Conservation (phyloP, 2,113 vertebrate species). For the Cheirogaleus medius region DNA sequence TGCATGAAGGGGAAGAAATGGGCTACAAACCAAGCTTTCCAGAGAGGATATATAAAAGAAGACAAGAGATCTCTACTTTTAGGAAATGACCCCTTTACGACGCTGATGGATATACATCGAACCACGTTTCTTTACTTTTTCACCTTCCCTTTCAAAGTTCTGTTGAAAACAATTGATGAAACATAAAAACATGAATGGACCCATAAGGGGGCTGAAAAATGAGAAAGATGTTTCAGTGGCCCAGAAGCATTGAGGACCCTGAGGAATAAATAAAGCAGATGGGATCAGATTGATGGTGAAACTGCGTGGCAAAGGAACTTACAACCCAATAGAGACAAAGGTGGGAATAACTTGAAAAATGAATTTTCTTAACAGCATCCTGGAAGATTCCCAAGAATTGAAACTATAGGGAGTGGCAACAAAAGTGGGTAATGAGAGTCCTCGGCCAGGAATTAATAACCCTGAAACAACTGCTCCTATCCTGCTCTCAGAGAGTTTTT, state of each 20-base stretch:
- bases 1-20: neutral
- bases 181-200: neutral
- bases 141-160: neutral
- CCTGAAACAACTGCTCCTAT: neutral
- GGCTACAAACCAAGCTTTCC: neutral
- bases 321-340: neutral
- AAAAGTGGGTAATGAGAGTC: neutral
- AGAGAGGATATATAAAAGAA: neutral
- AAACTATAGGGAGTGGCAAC: constrained; percentile 10
- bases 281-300: neutral
- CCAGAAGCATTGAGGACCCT: neutral
- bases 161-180: neutral
- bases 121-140: neutral
- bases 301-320: neutral
- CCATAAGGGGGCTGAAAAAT: neutral
- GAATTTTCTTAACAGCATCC: constrained; percentile 12
- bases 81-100: neutral
- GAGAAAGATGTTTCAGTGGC: neutral
- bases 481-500: neutral
- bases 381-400: constrained; percentile 36
- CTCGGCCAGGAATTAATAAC: neutral
- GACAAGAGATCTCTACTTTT: neutral
- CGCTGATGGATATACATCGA: neutral
- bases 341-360: neutral
- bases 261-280: neutral